phyloP scores from a whole-genome alignment of 2,113 vertebrate species.

The Centropristis striata region DNA sequence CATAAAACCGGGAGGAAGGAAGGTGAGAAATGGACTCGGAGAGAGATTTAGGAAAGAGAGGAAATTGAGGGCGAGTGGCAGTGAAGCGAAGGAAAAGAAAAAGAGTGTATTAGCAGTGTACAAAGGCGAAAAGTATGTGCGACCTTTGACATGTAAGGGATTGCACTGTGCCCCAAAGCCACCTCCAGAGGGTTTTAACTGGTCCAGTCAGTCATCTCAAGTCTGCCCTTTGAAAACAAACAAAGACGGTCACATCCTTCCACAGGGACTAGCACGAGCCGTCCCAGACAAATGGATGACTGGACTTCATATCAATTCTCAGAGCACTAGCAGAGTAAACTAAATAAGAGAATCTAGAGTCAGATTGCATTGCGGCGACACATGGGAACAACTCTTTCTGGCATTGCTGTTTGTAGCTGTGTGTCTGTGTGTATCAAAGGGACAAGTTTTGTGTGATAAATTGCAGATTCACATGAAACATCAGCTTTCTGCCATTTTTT shows the following conservation, averaged over 20 bases:
- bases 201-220: slow-evolving; percentile 15
- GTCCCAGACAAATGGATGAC: slow-evolving; percentile 4
- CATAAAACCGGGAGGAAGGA: not conserved
- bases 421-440: slow-evolving; percentile 4
- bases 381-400: not conserved
- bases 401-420: slow-evolving; percentile 27
- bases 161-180: slow-evolving; percentile 1
- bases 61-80: not conserved
- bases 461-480: slow-evolving; percentile 22
- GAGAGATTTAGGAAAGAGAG: not conserved
- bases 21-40: slow-evolving; percentile 12
- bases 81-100: not conserved
- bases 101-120: not conserved
- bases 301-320: slow-evolving; percentile 7
- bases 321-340: slow-evolving; percentile 7
- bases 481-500: slow-evolving; percentile 46
- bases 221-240: slow-evolving; percentile 33
- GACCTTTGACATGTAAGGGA: slow-evolving; percentile 14
- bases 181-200: slow-evolving; percentile 14
- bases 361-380: slow-evolving; percentile 5
- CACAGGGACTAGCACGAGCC: not conserved
- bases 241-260: slow-evolving; percentile 1
- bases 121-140: not conserved
- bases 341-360: slow-evolving; percentile 39
- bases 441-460: slow-evolving; percentile 48